A percentile compares a stretch with the other conserved stretches of the same genome.
Conservation (phyloP, 2,797 vertebrate species). For the Scolopax bukidnonensis region DNA sequence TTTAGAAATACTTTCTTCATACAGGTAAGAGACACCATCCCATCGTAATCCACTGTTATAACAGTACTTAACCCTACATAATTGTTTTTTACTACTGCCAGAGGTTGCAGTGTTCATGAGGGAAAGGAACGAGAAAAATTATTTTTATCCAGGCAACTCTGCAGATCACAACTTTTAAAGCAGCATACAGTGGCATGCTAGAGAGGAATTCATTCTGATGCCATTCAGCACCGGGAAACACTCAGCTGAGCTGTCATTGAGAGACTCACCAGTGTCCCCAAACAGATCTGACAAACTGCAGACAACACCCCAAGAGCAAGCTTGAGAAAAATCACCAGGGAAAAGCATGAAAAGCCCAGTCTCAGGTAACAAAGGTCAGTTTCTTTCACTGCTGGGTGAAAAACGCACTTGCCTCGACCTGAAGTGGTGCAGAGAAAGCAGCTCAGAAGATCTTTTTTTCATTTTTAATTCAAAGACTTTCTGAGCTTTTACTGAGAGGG, state of each 20-base stretch:
- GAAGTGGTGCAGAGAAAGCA: neutral
- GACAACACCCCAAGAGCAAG: neutral
- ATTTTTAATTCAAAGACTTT: slow-evolving; percentile 26
- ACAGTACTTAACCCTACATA: neutral
- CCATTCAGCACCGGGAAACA: neutral
- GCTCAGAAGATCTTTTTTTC: neutral
- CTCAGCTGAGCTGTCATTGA: fast-evolving
- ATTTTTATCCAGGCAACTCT: neutral
- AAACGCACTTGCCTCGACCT: neutral
- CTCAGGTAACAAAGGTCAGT: neutral
- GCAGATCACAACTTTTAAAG: neutral
- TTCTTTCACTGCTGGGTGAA: neutral
- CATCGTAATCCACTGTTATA: neutral
- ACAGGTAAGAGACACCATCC: neutral
- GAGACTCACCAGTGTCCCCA: neutral
- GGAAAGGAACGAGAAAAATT: neutral
- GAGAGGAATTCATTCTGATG: neutral
- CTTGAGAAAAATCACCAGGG: neutral
- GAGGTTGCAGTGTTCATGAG: neutral
- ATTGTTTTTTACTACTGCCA: neutral
- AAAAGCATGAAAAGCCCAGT: neutral
- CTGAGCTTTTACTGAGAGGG: neutral
- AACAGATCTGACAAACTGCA: neutral
- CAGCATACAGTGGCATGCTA: neutral
- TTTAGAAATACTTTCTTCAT: neutral